phyloP scores from a whole-genome alignment of 2,888 invertebrate genomes.

The Aleiodes leptofemur region DNA sequence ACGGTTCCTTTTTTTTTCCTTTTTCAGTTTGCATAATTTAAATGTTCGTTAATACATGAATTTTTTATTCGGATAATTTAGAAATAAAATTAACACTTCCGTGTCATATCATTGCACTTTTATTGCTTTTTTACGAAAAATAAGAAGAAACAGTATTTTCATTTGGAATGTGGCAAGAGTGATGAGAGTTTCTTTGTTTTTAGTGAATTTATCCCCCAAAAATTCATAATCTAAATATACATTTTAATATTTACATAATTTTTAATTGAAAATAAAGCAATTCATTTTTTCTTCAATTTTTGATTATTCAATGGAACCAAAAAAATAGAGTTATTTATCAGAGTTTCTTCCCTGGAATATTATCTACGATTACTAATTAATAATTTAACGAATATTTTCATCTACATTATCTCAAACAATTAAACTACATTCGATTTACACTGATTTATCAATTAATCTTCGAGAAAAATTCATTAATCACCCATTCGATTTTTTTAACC shows the following conservation, averaged over 20 bases:
- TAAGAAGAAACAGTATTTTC: neutral
- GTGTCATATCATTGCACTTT: neutral
- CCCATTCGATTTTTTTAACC: constrained; percentile 51
- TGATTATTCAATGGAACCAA: neutral
- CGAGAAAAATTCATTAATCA: neutral
- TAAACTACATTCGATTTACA: constrained; percentile 27
- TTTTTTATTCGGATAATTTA: neutral
- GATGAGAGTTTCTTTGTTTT: neutral
- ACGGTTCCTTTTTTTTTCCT: neutral
- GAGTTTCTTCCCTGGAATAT: neutral
- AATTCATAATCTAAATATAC: neutral
- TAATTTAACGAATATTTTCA: neutral
- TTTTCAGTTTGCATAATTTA: neutral
- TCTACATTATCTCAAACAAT: constrained; percentile 11
- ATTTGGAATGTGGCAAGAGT: no score
- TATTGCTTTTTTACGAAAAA: neutral
- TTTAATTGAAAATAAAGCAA: constrained; percentile 8
- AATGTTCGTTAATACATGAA: neutral
- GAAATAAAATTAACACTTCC: constrained; percentile 17
- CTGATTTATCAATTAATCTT: neutral
- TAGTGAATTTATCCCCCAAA: neutral
- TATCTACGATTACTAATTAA: neutral
- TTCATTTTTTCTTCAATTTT: neutral
- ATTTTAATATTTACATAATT: constrained; percentile 30
- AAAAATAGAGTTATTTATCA: neutral